Base-by-base conservation (phyloP, 2,888 invertebrate species). In the Hedychridium roseum region DNA sequence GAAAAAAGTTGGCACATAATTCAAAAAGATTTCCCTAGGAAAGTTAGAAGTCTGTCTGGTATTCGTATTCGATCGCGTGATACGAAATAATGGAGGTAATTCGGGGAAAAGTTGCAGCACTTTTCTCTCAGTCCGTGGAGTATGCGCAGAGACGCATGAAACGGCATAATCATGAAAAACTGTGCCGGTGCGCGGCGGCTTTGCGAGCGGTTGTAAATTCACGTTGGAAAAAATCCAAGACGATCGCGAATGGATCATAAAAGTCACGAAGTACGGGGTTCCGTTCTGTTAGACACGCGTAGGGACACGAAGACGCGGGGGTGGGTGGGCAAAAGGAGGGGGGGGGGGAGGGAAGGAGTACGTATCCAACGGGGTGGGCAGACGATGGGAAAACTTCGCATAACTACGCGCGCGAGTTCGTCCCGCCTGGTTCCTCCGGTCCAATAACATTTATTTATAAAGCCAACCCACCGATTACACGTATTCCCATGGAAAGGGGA, bases 51-150 rank as follows among this genome's bases (percentile, higher is more conserved):
- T n/a, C n/a, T n/a, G n/a, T n/a, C n/a, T n/a, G n/a, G n/a, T n/a
- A n/a, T n/a, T n/a, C n/a, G n/a, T n/a, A n/a, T 57, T 51, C 53
- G 53, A 60, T 68, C 60, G 68, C 70, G 68, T 68, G 70, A 60
- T 43, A 49, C 47, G 54, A 57, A 48, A 57, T 67, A 58, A 60
- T 66, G 59, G 52, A 40, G 53, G 57, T 45, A 41, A 43, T 45
- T 54, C 39, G 47, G 54, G 50, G 53, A 45, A 57, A 48, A 38
- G 54, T 57, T 48, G 42, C 50, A 18, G 47, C 50, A 53, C 12
- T 51, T 46, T 41, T 57, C 26, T 17, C 35, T 43, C 35, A 30
- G 49, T 43, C 23, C 30, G 23, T 37, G 1, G 2, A 30, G 18
- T 6, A n/a, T 28, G 20, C 11, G 17, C 35, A 27, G 31, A 43